Conservation (phyloP, 2,888 invertebrate genomes). For the Drosophila siamana region DNA sequence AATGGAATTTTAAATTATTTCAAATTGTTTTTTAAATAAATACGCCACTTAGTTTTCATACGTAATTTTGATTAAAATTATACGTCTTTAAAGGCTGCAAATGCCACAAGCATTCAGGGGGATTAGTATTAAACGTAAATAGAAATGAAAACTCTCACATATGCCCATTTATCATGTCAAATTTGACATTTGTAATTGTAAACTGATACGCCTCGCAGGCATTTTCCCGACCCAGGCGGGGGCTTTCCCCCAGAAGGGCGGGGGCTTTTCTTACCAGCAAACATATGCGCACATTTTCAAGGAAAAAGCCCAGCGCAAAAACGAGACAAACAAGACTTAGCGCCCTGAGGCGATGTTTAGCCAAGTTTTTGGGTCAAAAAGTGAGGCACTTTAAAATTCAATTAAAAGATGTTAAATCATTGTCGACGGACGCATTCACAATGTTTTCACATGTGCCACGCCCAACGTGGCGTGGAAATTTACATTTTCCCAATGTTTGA, state of each 20-base stretch:
- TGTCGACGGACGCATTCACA: constrained; percentile 16
- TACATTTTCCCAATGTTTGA: constrained; percentile 53
- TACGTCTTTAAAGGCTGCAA: constrained; percentile 33
- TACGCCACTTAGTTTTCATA: too few species aligned
- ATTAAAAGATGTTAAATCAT: constrained; percentile 74
- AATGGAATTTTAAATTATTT: too few species aligned
- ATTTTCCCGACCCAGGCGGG: constrained; percentile 16
- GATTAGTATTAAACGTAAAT: constrained; percentile 19
- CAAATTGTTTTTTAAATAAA: too few species aligned
- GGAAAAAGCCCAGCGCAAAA: constrained; percentile 15
- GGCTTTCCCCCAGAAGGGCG: background rate
- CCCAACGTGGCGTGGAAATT: constrained; percentile 49
- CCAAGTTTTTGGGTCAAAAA: constrained; percentile 41
- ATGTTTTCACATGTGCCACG: constrained; percentile 58
- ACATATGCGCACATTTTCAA: constrained; percentile 74
- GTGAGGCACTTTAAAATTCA: constrained; percentile 73
- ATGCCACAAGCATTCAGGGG: constrained; percentile 54
- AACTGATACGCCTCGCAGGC: constrained; percentile 76
- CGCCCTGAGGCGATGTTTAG: constrained; percentile 5
- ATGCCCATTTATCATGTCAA: constrained; percentile 79
- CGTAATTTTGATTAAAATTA: too few species aligned
- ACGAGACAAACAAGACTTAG: constrained; percentile 25
- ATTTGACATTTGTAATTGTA: constrained; percentile 80
- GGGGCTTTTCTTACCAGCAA: constrained; percentile 31
- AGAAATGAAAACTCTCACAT: constrained; percentile 61